phyloP scores from a whole-genome alignment of 92 coral and sea anemone genomes.

The Plumapathes pennacea region DNA sequence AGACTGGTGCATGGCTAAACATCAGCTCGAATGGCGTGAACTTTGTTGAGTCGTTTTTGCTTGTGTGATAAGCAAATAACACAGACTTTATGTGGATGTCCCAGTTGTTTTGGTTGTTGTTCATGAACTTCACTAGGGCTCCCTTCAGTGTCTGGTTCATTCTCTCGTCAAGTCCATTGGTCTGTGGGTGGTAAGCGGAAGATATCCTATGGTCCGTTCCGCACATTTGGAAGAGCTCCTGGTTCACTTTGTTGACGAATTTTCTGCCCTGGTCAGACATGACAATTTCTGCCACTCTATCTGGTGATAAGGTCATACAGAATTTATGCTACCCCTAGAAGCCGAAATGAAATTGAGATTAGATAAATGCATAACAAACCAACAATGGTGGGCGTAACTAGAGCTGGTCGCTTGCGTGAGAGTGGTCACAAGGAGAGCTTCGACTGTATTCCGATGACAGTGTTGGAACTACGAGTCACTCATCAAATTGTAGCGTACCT shows the following conservation, averaged over 20 bases:
- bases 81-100: constrained; percentile 57
- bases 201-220: constrained; percentile 49
- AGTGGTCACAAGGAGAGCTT: too few relatives aligned
- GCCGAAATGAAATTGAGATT: neutral
- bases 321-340: constrained; percentile 20
- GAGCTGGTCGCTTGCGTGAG: too few relatives aligned
- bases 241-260: constrained; percentile 26
- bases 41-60: constrained; percentile 52
- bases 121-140: constrained; percentile 51
- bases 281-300: constrained; percentile 29
- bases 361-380: too few relatives aligned
- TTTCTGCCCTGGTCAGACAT: constrained; percentile 51
- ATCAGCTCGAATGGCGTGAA: constrained; percentile 60
- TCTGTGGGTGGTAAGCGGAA: constrained; percentile 50
- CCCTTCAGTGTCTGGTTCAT: constrained; percentile 57
- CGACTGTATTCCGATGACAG: too few relatives aligned
- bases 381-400: too few relatives aligned
- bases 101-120: constrained; percentile 59
- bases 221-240: constrained; percentile 44
- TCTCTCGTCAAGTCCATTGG: constrained; percentile 54
- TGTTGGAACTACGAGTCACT: too few relatives aligned
- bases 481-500: too few relatives aligned
- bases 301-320: constrained; percentile 58
- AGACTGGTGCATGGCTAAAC: constrained; percentile 51
- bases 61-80: constrained; percentile 43